Evolutionary conservation across 2,888 invertebrate species (phyloP), one percentile per base, ranked within the genome.

Genomic region (Neelides folsomi): DNA sequence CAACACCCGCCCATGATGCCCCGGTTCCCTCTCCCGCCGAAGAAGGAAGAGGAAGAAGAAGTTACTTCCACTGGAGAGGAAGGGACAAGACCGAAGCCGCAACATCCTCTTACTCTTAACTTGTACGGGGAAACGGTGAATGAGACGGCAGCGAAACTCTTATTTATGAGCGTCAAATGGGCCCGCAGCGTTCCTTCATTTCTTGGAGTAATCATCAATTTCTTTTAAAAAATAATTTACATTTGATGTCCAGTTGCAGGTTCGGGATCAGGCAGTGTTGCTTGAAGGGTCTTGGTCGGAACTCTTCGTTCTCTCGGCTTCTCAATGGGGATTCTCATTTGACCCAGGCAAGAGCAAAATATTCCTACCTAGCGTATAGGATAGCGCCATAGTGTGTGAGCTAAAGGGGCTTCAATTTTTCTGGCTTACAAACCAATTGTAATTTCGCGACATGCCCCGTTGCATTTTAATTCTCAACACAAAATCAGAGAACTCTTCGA

Each of bases 251-350:
- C 71, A 81, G 77, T 71, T 82, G 49, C 77, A 80, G 1, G 78
- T 77, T 59, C 69, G 78, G 45, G 87, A 87, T 65, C 87, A 86
- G 67, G 77, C 79, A 0, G 75, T 78, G 47, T 73, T 89, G 38
- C 71, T 89, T 49, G 82, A 83, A 66, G 81, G 79, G 66, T 81
- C 83, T 34, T 89, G 89, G 89, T 81, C 80, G 65, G 87, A 88
- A 68, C 71, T 89, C 4, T 88, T 87, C 68, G 77, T 88, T 1
- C 70, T 89, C 9, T 86, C 84, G 34, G 84, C 86, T 8, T 83
- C 86, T 1, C 86, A 89, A 67, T 83, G 83, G 79, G 77, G 81
- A 1, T 77, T 85, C 55, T 77, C 79, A 15, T 77, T 86, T 36
- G 82, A 85, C 59, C 81, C 83, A 72, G 79, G 83, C 82, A 71